Conservation (phyloP, 2,888 invertebrate species). For the Gari tellinella region DNA sequence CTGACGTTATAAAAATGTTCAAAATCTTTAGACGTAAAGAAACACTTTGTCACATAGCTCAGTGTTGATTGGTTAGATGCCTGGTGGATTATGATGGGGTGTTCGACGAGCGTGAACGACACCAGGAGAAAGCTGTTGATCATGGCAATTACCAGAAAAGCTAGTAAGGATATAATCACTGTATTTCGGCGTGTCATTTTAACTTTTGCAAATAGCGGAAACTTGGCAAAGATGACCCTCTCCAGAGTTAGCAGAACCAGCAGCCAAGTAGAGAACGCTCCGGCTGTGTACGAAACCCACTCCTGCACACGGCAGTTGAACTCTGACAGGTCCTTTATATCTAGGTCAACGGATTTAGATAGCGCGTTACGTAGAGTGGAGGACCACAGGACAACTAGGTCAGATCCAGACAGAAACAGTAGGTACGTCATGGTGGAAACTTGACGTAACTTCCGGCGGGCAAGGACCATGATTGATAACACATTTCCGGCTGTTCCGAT, state of each 20-base stretch:
- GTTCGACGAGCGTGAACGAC: no score
- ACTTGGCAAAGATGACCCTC: slow-evolving; percentile 12
- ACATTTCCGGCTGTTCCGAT: slow-evolving; percentile 28
- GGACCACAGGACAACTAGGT: slow-evolving; percentile 23
- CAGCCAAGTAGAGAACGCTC: slow-evolving; percentile 17
- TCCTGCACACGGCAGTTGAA: slow-evolving; percentile 6
- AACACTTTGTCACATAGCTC: not conserved
- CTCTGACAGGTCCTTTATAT: not conserved
- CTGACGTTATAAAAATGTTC: not conserved
- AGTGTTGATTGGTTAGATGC: no score
- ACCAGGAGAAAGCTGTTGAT: slow-evolving; percentile 7
- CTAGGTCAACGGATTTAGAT: not conserved
- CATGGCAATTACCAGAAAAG: not conserved
- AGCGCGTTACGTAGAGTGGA: slow-evolving; percentile 1
- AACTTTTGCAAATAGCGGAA: not conserved
- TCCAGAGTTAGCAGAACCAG: slow-evolving; percentile 23
- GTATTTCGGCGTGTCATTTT: slow-evolving; percentile 14
- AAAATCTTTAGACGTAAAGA: not conserved
- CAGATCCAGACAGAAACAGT: slow-evolving; percentile 22
- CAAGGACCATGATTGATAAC: slow-evolving; percentile 13
- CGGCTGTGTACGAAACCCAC: slow-evolving; percentile 16
- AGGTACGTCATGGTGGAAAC: slow-evolving; percentile 27
- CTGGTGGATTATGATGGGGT: no score
- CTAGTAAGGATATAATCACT: not conserved
- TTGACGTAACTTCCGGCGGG: slow-evolving; percentile 4